A percentile compares a stretch with the other conserved stretches of the same genome.
phyloP scores from a whole-genome alignment of 2,888 invertebrate genomes.

The Diadegma fenestrale region DNA sequence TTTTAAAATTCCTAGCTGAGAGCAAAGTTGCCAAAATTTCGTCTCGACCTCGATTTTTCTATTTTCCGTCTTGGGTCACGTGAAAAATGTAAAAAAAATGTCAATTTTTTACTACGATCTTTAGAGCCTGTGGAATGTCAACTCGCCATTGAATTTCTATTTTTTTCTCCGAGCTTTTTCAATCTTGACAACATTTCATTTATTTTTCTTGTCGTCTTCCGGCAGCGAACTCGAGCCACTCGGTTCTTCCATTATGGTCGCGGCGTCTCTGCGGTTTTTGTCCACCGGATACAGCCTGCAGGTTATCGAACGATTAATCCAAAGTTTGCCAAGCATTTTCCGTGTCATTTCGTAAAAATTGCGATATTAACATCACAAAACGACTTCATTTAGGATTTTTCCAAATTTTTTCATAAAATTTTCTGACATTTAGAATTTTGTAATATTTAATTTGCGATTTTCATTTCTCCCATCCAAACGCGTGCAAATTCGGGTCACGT shows the following conservation, averaged over 20 bases:
- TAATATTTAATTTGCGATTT: too few species aligned
- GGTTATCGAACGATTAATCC: background rate
- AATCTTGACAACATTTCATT: constrained; percentile 31
- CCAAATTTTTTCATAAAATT: too few species aligned
- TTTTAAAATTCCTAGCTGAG: background rate
- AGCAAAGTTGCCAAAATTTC: background rate
- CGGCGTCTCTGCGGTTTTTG: constrained; percentile 92
- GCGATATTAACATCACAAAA: too few species aligned
- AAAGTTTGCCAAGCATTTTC: too few species aligned
- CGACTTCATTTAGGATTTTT: too few species aligned
- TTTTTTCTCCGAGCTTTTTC: background rate
- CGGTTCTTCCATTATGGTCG: constrained; percentile 86
- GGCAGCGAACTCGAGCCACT: constrained; percentile 44
- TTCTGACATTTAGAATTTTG: too few species aligned
- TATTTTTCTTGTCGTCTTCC: constrained; percentile 61
- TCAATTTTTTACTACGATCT: background rate
- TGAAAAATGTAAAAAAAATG: constrained; percentile 1
- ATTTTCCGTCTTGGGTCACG: background rate
- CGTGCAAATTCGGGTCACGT: too few species aligned
- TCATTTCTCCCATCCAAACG: too few species aligned
- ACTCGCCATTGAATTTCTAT: background rate
- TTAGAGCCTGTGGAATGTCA: background rate
- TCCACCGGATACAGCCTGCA: constrained; percentile 97
- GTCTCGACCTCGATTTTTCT: background rate
- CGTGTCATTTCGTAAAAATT: too few species aligned